Conservation (phyloP, 2,113 vertebrate genomes). For the Entelurus aequoreus region DNA sequence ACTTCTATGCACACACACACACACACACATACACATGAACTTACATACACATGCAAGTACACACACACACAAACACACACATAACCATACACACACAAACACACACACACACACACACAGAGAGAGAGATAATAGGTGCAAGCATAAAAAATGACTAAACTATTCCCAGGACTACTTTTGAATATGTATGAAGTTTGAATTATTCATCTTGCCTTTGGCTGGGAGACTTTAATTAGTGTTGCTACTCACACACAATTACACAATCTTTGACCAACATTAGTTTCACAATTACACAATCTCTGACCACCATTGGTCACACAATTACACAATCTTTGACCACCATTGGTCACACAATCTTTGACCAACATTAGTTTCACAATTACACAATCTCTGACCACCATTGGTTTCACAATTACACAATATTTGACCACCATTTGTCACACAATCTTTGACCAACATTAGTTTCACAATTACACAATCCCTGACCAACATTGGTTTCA, state of each 20-base stretch:
- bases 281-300: no score
- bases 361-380: no score
- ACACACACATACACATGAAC: constrained; percentile 23
- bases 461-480: no score
- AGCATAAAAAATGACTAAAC: constrained; percentile 94
- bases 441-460: no score
- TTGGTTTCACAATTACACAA: no score
- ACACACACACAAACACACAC: constrained; percentile 25
- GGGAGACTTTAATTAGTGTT: constrained; percentile 99
- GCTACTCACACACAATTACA: constrained; percentile 99
- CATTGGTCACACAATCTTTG: no score
- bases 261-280: constrained; percentile 97
- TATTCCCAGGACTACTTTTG: constrained; percentile 99
- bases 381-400: no score
- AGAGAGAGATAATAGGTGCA: constrained; percentile 79
- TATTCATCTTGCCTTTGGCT: constrained; percentile 99
- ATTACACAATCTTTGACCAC: no score
- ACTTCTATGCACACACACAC: no score
- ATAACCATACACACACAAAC: constrained; percentile 29
- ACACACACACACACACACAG: constrained; percentile 5
- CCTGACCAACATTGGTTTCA: no score
- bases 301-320: no score
- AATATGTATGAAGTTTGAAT: constrained; percentile 99
- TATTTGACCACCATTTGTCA: no score
- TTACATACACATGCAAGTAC: not conserved